These are phyloP conservation scores for Cichladusa arquata DNA, from an alignment of 2,113 vertebrate genomes.

Conservation along the genomic window DNA sequence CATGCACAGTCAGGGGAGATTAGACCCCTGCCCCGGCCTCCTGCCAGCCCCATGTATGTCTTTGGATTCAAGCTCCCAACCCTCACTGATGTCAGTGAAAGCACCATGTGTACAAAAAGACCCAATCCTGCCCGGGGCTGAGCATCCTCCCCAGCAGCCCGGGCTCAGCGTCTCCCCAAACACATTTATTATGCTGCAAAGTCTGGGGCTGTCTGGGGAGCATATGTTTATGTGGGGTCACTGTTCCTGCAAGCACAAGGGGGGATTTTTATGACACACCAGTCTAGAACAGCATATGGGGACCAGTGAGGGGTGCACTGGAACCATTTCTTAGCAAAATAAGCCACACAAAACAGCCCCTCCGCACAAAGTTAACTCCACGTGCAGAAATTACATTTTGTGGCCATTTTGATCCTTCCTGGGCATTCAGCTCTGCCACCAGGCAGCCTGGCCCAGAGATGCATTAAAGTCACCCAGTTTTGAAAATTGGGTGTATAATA, in stretches of 20 bases:
- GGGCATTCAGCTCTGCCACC: neutral
- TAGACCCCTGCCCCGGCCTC: conserved; percentile 69
- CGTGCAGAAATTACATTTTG: neutral
- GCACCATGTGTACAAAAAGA: conserved; percentile 61
- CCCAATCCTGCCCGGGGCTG: conserved; percentile 42
- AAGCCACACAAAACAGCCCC: fast-evolving
- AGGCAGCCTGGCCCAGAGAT: neutral
- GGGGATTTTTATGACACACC: conserved; percentile 21
- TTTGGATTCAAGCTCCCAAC: conserved; percentile 64
- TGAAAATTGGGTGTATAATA: neutral
- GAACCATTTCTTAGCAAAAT: neutral
- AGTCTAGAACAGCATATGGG: conserved; percentile 42
- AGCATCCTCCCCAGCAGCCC: neutral
- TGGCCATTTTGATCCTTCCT: neutral
- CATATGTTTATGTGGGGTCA: conserved; percentile 44
- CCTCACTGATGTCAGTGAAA: conserved; percentile 62
- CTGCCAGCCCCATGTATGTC: conserved; percentile 67
- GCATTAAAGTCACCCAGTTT: neutral
- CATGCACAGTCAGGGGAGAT: conserved; percentile 69
- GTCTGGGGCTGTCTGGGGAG: conserved; percentile 41
- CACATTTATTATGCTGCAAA: conserved; percentile 26
- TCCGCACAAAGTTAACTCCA: neutral
- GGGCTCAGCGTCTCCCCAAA: conserved; percentile 24
- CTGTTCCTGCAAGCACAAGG: neutral
- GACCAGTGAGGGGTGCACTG: neutral